Evolutionary conservation across 2,888 invertebrate species (phyloP).

Genomic region (Cyaniris semiargus): DNA sequence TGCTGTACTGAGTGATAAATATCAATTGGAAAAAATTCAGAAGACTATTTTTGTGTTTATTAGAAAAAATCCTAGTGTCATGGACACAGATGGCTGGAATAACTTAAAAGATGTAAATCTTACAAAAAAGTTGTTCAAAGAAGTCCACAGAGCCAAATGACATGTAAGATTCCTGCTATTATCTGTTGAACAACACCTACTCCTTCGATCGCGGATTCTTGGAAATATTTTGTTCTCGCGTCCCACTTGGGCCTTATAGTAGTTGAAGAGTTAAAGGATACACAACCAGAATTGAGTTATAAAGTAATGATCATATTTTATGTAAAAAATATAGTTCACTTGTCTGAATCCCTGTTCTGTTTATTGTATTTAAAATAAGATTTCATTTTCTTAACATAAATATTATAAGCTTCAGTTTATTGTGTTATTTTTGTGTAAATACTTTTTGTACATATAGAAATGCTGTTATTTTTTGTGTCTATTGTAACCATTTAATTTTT

Average conservation of each 20-base stretch:
- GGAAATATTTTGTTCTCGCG: too few species aligned
- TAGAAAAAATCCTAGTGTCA: slow-evolving; percentile 55
- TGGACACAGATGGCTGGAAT: slow-evolving; percentile 60
- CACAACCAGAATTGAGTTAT: background rate
- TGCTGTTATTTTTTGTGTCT: too few species aligned
- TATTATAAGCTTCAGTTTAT: too few species aligned
- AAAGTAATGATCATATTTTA: background rate
- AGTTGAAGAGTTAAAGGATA: background rate
- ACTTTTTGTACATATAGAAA: too few species aligned
- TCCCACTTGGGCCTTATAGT: too few species aligned
- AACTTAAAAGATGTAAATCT: slow-evolving; percentile 59
- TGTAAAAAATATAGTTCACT: background rate
- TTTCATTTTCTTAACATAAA: too few species aligned
- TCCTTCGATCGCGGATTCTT: too few species aligned
- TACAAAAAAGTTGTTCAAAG: slow-evolving; percentile 58
- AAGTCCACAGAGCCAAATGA: slow-evolving; percentile 29
- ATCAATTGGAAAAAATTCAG: slow-evolving; percentile 53
- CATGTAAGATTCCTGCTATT: slow-evolving; percentile 15
- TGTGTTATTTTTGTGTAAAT: too few species aligned
- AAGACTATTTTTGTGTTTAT: slow-evolving; percentile 57
- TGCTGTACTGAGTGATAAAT: slow-evolving; percentile 60
- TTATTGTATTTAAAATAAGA: background rate
- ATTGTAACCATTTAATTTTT: too few species aligned
- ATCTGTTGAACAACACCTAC: slow-evolving; percentile 6
- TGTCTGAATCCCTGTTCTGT: background rate